Conservation (phyloP, 2,888 invertebrate species). For the Thereva unica region DNA sequence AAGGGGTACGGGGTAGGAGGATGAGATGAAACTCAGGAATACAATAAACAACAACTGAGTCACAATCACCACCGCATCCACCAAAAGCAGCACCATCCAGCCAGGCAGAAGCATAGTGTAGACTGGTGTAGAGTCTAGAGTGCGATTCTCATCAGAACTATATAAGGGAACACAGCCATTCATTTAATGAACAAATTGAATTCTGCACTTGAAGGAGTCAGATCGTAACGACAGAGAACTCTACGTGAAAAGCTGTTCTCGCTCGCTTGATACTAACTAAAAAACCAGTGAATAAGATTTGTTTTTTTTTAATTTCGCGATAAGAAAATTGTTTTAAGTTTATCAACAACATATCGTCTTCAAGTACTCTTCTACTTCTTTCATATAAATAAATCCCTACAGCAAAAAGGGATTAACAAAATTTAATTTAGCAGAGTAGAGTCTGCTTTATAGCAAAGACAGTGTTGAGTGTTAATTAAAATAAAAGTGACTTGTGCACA, state of each 20-base stretch:
- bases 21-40: too few relatives aligned
- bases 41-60: too few relatives aligned
- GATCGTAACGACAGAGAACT: conserved; percentile 7
- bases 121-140: background rate
- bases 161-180: conserved; percentile 37
- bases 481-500: too few relatives aligned
- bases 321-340: too few relatives aligned
- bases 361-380: too few relatives aligned
- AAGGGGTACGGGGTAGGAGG: too few relatives aligned
- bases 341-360: too few relatives aligned
- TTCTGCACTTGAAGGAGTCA: conserved; percentile 30
- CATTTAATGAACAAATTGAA: conserved; percentile 40
- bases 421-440: too few relatives aligned
- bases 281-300: background rate
- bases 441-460: too few relatives aligned
- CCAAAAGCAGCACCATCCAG: background rate
- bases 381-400: too few relatives aligned
- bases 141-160: conserved; percentile 34
- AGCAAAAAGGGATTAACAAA: too few relatives aligned
- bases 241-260: background rate
- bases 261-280: conserved; percentile 2
- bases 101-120: background rate
- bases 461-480: too few relatives aligned
- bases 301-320: background rate
- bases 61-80: background rate